A percentile compares a stretch with the other conserved stretches of the same genome.
Evolutionary conservation across 2,797 vertebrate species (phyloP).

Genomic region (Pogoniulus pusillus): DNA sequence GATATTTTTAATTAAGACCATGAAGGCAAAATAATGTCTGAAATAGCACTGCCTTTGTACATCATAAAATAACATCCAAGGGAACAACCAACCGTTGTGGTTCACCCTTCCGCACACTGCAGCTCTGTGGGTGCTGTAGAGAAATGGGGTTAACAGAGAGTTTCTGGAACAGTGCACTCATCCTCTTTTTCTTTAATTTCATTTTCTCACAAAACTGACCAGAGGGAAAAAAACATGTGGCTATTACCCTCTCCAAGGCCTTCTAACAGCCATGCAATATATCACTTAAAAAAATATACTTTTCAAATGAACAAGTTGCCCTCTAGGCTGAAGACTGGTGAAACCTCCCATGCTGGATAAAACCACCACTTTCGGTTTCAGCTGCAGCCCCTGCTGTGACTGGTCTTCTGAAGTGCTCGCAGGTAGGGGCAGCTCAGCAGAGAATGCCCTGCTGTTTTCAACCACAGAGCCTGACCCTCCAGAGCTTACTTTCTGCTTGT

Average conservation of each 20-base stretch:
- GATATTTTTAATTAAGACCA: neutral
- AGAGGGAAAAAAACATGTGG: neutral
- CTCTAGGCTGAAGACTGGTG: neutral
- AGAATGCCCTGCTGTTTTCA: conserved; percentile 10
- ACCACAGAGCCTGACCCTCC: neutral
- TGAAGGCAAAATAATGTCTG: neutral
- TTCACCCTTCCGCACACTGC: neutral
- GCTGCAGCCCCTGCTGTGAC: neutral
- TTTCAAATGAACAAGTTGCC: conserved; percentile 26
- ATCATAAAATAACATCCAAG: neutral
- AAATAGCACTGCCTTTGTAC: neutral
- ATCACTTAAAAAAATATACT: neutral
- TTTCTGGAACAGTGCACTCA: neutral
- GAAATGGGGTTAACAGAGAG: neutral
- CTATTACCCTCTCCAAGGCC: conserved; percentile 26
- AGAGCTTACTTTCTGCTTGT: conserved; percentile 25
- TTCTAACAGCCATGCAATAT: conserved; percentile 17
- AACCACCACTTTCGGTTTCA: neutral
- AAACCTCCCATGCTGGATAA: conserved; percentile 26
- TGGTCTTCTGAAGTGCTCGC: conserved; percentile 31
- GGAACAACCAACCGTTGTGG: neutral
- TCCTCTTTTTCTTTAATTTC: neutral
- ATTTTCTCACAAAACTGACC: conserved; percentile 39
- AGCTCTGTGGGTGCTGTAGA: accelerated
- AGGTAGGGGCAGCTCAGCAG: conserved; percentile 28